phyloP scores from a whole-genome alignment of 2,113 vertebrate species.

The Xiphias gladius region DNA sequence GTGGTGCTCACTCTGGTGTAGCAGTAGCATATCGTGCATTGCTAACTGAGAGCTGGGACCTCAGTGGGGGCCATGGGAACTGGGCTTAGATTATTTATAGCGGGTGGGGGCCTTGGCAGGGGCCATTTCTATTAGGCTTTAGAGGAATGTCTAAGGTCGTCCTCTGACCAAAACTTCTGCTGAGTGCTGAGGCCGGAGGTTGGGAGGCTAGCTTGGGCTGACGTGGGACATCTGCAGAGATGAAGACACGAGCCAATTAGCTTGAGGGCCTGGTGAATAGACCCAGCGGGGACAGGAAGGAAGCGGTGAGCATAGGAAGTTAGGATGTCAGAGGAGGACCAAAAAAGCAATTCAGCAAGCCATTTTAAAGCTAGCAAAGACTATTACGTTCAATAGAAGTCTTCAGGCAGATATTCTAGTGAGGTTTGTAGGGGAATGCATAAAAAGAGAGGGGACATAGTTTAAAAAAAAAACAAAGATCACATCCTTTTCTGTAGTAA shows the following conservation, averaged over 20 bases:
- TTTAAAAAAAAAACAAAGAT: too few species aligned
- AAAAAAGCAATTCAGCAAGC: slow-evolving; percentile 53
- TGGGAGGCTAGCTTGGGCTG: slow-evolving; percentile 51
- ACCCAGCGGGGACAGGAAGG: slow-evolving; percentile 64
- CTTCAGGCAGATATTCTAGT: slow-evolving; percentile 26
- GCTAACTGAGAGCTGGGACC: slow-evolving; percentile 51
- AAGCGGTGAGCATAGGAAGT: slow-evolving; percentile 63
- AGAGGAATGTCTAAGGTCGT: slow-evolving; percentile 82
- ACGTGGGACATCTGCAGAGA: slow-evolving; percentile 72
- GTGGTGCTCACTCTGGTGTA: slow-evolving; percentile 22
- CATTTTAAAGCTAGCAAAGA: slow-evolving; percentile 18
- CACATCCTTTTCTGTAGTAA: not conserved
- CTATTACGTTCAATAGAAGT: not conserved
- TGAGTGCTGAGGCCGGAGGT: slow-evolving; percentile 53
- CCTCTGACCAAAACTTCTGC: slow-evolving; percentile 69
- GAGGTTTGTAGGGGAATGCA: slow-evolving; percentile 18
- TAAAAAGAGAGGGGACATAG: not conserved
- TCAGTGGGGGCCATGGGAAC: slow-evolving; percentile 83
- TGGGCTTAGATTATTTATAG: slow-evolving; percentile 78
- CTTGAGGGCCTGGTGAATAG: slow-evolving; percentile 45
- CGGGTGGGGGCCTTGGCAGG: slow-evolving; percentile 58
- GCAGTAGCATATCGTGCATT: slow-evolving; percentile 32
- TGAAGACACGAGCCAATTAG: slow-evolving; percentile 59
- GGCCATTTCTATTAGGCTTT: slow-evolving; percentile 73
- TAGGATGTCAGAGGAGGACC: slow-evolving; percentile 59